Evolutionary conservation across 1,140 invertebrate genomes (phyloP).

Genomic region (Conus ventricosus): DNA sequence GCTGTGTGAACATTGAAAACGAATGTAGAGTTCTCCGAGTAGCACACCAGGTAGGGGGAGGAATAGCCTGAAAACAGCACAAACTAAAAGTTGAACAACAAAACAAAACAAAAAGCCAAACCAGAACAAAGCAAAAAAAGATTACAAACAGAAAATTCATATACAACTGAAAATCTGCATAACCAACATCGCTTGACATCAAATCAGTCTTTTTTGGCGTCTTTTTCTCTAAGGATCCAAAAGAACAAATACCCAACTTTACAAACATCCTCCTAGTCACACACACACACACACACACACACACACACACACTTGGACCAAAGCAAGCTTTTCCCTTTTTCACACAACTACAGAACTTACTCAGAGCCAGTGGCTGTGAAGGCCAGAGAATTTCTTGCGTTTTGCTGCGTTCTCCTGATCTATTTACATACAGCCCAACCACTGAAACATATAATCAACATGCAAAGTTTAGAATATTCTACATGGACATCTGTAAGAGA

Average conservation of each 20-base stretch:
- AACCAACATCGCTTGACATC: neutral
- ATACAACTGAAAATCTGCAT: too few species aligned
- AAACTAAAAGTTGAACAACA: too few species aligned
- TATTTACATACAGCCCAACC: conserved; percentile 95
- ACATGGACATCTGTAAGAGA: neutral
- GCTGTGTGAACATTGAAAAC: conserved; percentile 94
- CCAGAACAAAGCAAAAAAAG: too few species aligned
- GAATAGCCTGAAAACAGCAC: conserved; percentile 64
- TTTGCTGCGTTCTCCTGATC: conserved; percentile 84
- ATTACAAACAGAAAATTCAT: too few species aligned
- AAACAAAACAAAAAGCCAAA: too few species aligned
- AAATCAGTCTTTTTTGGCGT: neutral
- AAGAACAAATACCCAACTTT: neutral
- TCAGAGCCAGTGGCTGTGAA: conserved; percentile 87
- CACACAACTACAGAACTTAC: conserved; percentile 77
- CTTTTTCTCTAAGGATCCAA: too few species aligned
- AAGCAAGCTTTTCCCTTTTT: too few species aligned
- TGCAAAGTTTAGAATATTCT: neutral
- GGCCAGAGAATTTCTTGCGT: conserved; percentile 99
- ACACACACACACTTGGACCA: neutral
- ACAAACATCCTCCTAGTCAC: neutral
- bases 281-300: neutral
- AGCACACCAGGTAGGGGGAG: conserved; percentile 70
- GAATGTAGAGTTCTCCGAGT: conserved; percentile 96
- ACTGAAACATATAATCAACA: conserved; percentile 77